Percentiles rank a stretch among this genome's conserved stretches.
Evolutionary conservation across 2,113 vertebrate species (phyloP).

Genomic region (Proterorhinus semilunaris): DNA sequence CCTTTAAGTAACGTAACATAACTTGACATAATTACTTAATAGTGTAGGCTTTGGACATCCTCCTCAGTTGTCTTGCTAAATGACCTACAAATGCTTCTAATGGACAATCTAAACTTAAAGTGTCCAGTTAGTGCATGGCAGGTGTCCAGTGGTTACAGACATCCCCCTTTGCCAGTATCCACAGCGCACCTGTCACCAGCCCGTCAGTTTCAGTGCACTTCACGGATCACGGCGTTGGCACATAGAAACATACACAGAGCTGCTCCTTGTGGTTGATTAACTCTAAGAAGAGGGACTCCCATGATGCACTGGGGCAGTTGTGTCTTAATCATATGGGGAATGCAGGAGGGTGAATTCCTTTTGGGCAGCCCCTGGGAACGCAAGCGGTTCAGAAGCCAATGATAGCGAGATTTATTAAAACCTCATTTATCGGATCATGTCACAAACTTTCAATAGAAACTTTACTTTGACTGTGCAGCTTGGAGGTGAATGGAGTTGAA

Average conservation of each 20-base stretch:
- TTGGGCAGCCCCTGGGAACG: constrained; percentile 50
- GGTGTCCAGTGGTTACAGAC: not conserved
- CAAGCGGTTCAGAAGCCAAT: constrained; percentile 27
- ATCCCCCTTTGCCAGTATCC: not conserved
- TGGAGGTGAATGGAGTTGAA: not conserved
- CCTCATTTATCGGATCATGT: constrained; percentile 2
- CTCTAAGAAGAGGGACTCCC: constrained; percentile 19
- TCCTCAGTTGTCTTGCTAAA: too few species aligned
- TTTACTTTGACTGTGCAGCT: not conserved
- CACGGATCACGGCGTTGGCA: not conserved
- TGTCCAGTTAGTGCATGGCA: not conserved
- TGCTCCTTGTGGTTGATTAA: constrained; percentile 26
- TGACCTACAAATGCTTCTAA: not conserved
- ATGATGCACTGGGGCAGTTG: constrained; percentile 23
- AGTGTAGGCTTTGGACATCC: too few species aligned
- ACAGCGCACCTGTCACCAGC: not conserved
- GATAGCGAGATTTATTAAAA: not conserved
- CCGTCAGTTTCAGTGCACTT: not conserved
- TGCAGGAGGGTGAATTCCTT: constrained; percentile 54
- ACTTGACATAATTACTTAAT: too few species aligned
- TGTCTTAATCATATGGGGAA: constrained; percentile 63
- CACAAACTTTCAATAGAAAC: not conserved
- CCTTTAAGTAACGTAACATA: too few species aligned
- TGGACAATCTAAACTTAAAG: not conserved
- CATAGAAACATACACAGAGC: not conserved